These are phyloP conservation scores for Nothobranchius kuhntae DNA, from an alignment of 2,113 vertebrate species.

Conservation along the genomic window DNA sequence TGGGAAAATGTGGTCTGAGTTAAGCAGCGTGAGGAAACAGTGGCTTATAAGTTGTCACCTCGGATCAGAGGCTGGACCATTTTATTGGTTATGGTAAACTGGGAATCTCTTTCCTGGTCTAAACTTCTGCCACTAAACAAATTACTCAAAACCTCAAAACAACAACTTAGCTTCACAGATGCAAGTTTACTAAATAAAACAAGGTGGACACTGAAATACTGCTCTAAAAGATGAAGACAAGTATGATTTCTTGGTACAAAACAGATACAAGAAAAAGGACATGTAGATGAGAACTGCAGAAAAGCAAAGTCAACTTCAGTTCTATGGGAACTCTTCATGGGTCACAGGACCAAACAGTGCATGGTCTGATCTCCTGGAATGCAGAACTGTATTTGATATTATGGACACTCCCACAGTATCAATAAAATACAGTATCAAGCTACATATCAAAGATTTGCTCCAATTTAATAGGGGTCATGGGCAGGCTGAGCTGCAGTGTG, in stretches of 20 bases:
- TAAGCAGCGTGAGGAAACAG: constrained; percentile 86
- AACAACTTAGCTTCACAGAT: too few relatives aligned
- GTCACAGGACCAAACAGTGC: constrained; percentile 51
- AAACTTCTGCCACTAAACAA: neutral
- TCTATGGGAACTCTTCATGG: constrained; percentile 41
- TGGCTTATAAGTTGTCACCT: constrained; percentile 88
- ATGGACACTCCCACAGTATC: constrained; percentile 55
- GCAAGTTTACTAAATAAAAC: too few relatives aligned
- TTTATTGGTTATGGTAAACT: constrained; percentile 37
- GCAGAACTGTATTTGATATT: constrained; percentile 65
- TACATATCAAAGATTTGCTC: constrained; percentile 66
- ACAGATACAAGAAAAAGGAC: too few relatives aligned
- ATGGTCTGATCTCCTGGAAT: constrained; percentile 69
- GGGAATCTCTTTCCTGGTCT: constrained; percentile 2
- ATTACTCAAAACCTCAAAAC: neutral
- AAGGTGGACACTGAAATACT: too few relatives aligned
- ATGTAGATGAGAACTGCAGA: constrained; percentile 31
- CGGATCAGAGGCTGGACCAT: constrained; percentile 78
- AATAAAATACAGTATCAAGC: constrained; percentile 71
- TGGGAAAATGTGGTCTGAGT: constrained; percentile 84
- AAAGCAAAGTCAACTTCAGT: constrained; percentile 7
- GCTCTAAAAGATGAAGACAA: too few relatives aligned
- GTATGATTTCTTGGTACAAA: too few relatives aligned
- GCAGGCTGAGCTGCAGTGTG: constrained; percentile 49
- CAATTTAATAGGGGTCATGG: constrained; percentile 68